Percentiles rank a stretch among this genome's conserved stretches.
phyloP scores from a whole-genome alignment of 2,113 vertebrate genomes.

The Hemiprocne comata region DNA sequence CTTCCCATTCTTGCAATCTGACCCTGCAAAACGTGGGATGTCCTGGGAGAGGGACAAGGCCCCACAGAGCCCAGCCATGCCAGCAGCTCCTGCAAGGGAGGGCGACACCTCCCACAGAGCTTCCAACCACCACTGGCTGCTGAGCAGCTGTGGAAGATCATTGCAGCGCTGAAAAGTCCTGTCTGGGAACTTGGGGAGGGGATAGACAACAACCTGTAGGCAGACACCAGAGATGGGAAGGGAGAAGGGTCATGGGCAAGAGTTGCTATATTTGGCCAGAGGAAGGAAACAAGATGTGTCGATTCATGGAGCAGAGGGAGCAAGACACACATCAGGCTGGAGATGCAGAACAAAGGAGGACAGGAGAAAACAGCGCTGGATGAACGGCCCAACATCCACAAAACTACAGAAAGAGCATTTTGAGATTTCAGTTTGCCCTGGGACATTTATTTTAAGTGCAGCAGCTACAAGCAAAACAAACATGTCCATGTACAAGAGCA shows the following conservation, averaged over 20 bases:
- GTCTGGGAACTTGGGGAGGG: not conserved
- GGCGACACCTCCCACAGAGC: no score
- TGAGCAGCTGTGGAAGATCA: not conserved
- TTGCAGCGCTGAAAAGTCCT: not conserved
- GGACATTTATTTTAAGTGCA: not conserved
- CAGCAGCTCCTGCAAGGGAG: not conserved
- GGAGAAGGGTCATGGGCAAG: not conserved
- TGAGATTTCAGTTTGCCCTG: not conserved
- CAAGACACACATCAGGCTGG: not conserved
- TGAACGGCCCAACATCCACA: not conserved
- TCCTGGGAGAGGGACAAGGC: not conserved
- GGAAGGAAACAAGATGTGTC: not conserved
- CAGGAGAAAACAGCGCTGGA: not conserved
- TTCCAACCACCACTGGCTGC: not conserved
- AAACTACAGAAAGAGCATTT: not conserved
- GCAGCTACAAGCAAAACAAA: constrained; percentile 1
- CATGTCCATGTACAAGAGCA: not conserved
- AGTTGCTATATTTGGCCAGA: not conserved
- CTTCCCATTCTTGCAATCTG: not conserved
- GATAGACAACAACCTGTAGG: not conserved
- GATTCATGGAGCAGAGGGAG: not conserved
- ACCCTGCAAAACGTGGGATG: not conserved
- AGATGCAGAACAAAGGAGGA: not conserved
- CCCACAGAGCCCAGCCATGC: not conserved
- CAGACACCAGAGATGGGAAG: not conserved